Conservation (phyloP, 1,140 invertebrate genomes). For the Eriosoma lanigerum region DNA sequence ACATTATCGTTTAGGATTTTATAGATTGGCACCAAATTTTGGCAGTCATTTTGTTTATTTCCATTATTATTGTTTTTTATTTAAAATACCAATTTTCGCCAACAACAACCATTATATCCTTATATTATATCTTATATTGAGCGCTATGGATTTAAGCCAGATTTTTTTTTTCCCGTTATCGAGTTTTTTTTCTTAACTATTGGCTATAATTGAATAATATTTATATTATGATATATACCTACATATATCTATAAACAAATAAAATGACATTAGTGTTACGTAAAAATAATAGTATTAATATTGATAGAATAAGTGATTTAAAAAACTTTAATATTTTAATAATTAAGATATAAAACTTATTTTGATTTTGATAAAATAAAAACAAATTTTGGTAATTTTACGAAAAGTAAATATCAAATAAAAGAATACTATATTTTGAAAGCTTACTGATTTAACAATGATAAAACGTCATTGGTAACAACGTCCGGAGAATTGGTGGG, state of each 20-base stretch:
- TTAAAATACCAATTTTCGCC: constrained; percentile 7
- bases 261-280: no score
- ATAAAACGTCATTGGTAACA: constrained; percentile 39
- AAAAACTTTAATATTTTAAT: no score
- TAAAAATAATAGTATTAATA: no score
- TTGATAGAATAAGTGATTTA: no score
- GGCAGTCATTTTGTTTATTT: constrained; percentile 24
- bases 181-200: background rate
- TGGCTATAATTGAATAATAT: background rate
- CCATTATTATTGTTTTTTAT: constrained; percentile 16
- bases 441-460: constrained; percentile 10
- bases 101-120: background rate
- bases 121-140: constrained; percentile 17
- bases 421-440: constrained; percentile 14
- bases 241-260: no score
- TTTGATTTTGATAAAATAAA: no score
- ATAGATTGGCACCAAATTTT: constrained; percentile 33
- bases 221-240: no score
- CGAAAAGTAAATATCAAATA: background rate
- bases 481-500: constrained; percentile 17
- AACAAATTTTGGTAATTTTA: no score
- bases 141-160: constrained; percentile 25
- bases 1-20: background rate
- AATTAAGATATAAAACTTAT: no score
- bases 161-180: background rate